Evolutionary conservation across 2,113 vertebrate genomes (phyloP).

Genomic region (Typhlomys cinereus): DNA sequence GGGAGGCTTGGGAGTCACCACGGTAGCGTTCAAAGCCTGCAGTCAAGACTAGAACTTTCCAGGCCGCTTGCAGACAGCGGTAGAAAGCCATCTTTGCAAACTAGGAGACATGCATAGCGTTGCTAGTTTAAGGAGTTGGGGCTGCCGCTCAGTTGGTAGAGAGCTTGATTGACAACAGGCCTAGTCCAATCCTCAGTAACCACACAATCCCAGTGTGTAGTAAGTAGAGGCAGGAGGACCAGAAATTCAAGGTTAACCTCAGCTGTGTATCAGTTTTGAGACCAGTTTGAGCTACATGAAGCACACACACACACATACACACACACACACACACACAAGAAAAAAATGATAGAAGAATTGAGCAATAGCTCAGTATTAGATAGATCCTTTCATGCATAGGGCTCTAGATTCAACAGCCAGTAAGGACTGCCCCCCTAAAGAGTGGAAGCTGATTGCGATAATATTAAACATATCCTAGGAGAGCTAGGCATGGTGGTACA

Average conservation of each 20-base stretch:
- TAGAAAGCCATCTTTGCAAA: not conserved
- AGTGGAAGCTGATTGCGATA: not conserved
- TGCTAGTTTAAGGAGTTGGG: not conserved
- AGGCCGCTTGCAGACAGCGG: not conserved
- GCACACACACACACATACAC: no score
- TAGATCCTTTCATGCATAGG: no score
- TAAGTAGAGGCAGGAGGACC: not conserved
- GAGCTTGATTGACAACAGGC: not conserved
- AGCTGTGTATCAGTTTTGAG: not conserved
- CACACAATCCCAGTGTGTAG: no score
- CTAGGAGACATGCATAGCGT: not conserved
- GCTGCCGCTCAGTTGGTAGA: no score
- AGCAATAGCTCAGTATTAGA: no score
- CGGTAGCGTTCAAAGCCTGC: constrained; percentile 84
- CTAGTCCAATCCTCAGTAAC: not conserved
- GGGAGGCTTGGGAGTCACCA: constrained; percentile 92
- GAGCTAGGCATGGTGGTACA: not conserved
- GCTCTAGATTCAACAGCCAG: no score
- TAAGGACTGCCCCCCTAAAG: no score
- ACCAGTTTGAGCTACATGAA: not conserved
- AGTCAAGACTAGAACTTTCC: constrained; percentile 8
- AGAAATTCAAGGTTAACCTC: not conserved
- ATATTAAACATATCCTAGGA: not conserved
- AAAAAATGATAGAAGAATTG: no score
- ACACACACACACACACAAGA: no score